Evolutionary conservation across 1,140 invertebrate genomes (phyloP).

Genomic region (Bombus picipes): DNA sequence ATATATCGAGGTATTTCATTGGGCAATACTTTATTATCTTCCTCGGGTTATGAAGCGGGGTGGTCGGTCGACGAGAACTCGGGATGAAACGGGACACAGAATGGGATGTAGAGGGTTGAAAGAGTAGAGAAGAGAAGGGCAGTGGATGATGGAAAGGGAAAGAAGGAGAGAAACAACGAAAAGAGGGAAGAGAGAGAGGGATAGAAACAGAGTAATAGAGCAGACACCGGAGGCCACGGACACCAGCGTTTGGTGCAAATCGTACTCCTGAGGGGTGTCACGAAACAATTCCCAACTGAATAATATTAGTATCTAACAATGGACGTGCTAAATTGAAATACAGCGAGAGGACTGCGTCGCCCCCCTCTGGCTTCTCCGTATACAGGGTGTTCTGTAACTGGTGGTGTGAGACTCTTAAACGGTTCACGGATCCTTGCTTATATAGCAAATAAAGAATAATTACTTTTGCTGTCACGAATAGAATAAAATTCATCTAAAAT

Average conservation of each 20-base stretch:
- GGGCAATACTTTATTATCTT: constrained; percentile 58
- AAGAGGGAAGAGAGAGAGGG: constrained; percentile 44
- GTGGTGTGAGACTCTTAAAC: neutral
- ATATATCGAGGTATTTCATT: constrained; percentile 49
- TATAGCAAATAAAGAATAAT: neutral
- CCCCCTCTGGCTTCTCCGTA: constrained; percentile 49
- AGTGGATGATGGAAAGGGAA: neutral
- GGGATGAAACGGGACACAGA: neutral
- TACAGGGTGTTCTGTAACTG: constrained; percentile 9
- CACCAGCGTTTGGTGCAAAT: constrained; percentile 61
- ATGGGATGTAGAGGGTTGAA: neutral
- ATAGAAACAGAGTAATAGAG: constrained; percentile 69
- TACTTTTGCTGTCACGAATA: neutral
- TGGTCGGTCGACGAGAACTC: constrained; percentile 1
- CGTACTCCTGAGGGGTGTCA: constrained; percentile 67
- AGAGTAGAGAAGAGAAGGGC: neutral
- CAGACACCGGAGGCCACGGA: constrained; percentile 12
- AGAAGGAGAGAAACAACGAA: neutral
- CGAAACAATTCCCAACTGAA: constrained; percentile 81
- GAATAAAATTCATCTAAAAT: too few relatives aligned
- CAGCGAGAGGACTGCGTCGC: constrained; percentile 68
- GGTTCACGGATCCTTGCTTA: neutral
- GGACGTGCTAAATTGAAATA: constrained; percentile 81
- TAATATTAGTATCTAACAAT: constrained; percentile 82
- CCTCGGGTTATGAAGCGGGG: constrained; percentile 9